Percentiles rank a stretch among this genome's conserved stretches.
Conservation (phyloP, 2,113 vertebrate species). For the Grammomys surdaster region DNA sequence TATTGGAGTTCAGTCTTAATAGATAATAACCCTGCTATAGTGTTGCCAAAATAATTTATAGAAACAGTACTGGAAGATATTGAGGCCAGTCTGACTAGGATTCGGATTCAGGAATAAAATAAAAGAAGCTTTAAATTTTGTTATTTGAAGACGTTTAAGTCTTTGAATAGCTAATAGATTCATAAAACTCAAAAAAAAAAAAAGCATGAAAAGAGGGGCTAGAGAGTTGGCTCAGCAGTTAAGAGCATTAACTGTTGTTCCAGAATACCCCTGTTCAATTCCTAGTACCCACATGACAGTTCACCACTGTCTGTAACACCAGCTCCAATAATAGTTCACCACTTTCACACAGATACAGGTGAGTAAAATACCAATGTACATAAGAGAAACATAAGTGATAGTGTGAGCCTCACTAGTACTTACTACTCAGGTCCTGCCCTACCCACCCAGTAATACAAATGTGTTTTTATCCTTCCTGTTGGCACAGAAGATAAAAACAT, state of each 20-base stretch:
- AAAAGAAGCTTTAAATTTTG: background rate
- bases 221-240: background rate
- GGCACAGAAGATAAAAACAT: background rate
- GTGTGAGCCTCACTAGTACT: background rate
- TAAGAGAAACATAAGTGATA: background rate
- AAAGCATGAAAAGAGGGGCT: background rate
- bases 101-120: background rate
- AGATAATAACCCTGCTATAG: background rate
- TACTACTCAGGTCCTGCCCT: background rate
- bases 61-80: background rate
- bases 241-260: background rate
- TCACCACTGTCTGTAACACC: background rate
- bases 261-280: background rate
- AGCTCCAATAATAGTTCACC: background rate
- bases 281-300: background rate
- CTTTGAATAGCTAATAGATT: conserved; percentile 37
- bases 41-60: background rate
- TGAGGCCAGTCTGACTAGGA: background rate
- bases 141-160: background rate
- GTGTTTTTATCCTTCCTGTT: background rate
- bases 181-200: background rate
- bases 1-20: background rate
- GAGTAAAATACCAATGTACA: background rate
- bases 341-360: background rate
- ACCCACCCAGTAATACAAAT: background rate